phyloP scores from a whole-genome alignment of 2,888 invertebrate species.

The Coelogynopora nodosa region DNA sequence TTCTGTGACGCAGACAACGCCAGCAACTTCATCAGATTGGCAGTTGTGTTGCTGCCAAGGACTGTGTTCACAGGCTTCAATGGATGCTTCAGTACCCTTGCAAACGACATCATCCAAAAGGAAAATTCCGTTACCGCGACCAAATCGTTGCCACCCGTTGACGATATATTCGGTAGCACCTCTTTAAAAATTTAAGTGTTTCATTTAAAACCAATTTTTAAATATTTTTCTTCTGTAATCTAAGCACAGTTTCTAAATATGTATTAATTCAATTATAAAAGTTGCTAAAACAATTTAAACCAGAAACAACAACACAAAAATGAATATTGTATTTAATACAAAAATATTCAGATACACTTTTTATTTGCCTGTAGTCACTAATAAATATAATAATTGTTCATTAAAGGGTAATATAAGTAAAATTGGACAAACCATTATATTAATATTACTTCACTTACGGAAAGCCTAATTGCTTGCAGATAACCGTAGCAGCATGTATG shows the following conservation, averaged over 20 bases:
- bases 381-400: not conserved
- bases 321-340: too few relatives aligned
- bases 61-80: conserved; percentile 69
- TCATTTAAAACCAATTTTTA: too few relatives aligned
- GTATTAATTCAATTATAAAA: too few relatives aligned
- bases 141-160: conserved; percentile 49
- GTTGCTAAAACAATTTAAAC: too few relatives aligned
- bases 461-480: conserved; percentile 47
- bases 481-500: conserved; percentile 39
- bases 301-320: too few relatives aligned
- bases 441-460: conserved; percentile 39
- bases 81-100: conserved; percentile 69
- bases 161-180: not conserved
- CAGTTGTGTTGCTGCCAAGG: conserved; percentile 76
- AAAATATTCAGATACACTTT: not conserved
- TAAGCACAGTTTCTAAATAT: too few relatives aligned
- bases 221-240: too few relatives aligned
- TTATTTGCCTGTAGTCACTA: not conserved
- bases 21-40: conserved; percentile 61
- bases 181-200: not conserved
- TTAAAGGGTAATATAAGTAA: too few relatives aligned
- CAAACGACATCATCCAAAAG: conserved; percentile 73
- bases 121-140: conserved; percentile 63
- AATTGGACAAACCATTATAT: too few relatives aligned
- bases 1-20: conserved; percentile 54